Evolutionary conservation across 2,888 invertebrate genomes (phyloP), one percentile per base, ranked within the genome.

Genomic region (Halictus quadricinctus): DNA sequence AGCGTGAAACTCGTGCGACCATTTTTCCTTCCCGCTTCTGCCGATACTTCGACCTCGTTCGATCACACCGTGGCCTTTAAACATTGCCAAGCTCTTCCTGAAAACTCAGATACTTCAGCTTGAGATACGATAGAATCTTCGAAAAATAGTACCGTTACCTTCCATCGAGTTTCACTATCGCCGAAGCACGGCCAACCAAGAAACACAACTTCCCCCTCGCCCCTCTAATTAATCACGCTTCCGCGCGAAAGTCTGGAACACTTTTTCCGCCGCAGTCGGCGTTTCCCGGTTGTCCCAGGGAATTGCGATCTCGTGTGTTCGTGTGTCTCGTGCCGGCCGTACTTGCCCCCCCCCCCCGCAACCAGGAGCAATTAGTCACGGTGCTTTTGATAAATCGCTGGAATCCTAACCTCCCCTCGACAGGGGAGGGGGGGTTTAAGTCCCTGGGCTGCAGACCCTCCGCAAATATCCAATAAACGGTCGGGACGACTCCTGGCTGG

Each of bases 381-480:
- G 87, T 85, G 84, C 89, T 87, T 89, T 90, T 90, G 89, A 90
- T 90, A 90, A 91, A 91, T 90, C 89, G 89, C 81, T 77, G 83
- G 85, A 84, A 87, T 88, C 80, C 87, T 83, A 79, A 58, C 76
- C 70, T 43, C 72, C 78, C 81, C 81, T 76, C 50, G 13, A 12
- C 41, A 43, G 12, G 6, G 43, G n/a, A 43, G 12, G 6, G 43
- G n/a, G 41, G 72, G 64, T 81, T 84, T 88, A 81, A 88, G 82
- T 70, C 82, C 75, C 80, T 66, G 66, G 46, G 50, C 84, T 79
- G 29, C 78, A 41, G 73, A 84, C 87, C 88, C 79, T 80, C 78
- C 60, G 84, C 88, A 89, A 90, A 90, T 90, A 90, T 90, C 90
- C 90, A 90, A 90, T 90, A 90, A 69, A 90, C 89, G 84, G 87